Evolutionary conservation across 2,888 invertebrate species (phyloP), one percentile per base, ranked within the genome.

Genomic region (Lepas anatifera): DNA sequence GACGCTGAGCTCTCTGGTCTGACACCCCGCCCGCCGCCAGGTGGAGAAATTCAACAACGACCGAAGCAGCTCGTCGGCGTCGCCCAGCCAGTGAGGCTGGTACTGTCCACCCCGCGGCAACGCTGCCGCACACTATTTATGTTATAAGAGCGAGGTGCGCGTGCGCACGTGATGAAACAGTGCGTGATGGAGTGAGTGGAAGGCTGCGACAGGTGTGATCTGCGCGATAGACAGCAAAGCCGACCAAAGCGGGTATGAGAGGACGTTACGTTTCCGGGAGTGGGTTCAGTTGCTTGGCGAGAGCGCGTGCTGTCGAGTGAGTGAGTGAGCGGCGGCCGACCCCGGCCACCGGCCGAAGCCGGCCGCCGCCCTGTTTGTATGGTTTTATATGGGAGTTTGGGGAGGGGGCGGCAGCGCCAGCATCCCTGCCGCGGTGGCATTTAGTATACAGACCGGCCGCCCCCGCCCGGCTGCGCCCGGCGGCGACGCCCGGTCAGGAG

Each of bases 371-470:
- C 11, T 25, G 35, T 58, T 58, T 58, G 58, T 58, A 58, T 58
- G 32, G 25, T 58, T 58, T 58, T 35, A 22, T 58, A 35, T 18
- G 22, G 58, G 6, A 22, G 58, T 32, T 7, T 35, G 35, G 58
- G 32, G 58, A 16, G 52, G 52, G 16, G 58, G 25, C 48, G 48
- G 25, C n/a, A n/a, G 1, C 25, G 18, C 32, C 58, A 32, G 2
- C 41, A 41, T 35, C 58, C 58, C 58, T 32, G 35, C 58, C 35
- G 58, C 22, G 58, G 58, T 35, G 58, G 58, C 58, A 58, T 58
- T 58, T 58, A 58, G 58, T 58, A 58, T 58, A 58, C 58, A 58
- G 58, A 58, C 16, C 58, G 29, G 58, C 13, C 58, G 58, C 58
- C 58, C 32, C 22, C 58, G 58, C 58, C 58, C 58, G n/a, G 41